Evolutionary conservation across 2,888 invertebrate species (phyloP).

Genomic region (Dynastes maya): DNA sequence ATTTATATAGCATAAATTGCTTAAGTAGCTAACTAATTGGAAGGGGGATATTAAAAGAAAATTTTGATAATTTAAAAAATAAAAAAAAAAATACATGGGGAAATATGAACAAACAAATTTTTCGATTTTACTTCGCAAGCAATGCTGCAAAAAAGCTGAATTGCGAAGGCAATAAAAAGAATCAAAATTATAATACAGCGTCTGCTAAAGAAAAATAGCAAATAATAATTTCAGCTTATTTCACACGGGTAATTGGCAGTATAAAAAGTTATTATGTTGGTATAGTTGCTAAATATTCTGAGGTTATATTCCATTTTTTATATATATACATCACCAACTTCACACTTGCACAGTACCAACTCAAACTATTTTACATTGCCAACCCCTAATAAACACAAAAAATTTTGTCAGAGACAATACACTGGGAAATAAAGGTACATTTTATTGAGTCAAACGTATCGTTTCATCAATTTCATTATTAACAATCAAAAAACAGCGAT

Average conservation of each 20-base stretch:
- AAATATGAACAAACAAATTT: conserved; percentile 51
- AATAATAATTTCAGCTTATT: not conserved
- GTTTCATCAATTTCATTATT: conserved; percentile 14
- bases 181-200: not conserved
- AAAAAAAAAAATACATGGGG: not conserved
- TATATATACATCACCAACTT: too few species aligned
- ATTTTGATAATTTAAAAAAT: conserved; percentile 4
- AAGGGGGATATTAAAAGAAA: conserved; percentile 45
- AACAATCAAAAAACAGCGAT: conserved; percentile 1
- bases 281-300: too few species aligned
- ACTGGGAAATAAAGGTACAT: conserved; percentile 55
- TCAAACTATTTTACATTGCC: not conserved
- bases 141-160: conserved; percentile 9
- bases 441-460: not conserved
- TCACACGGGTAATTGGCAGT: too few species aligned
- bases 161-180: not conserved
- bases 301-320: too few species aligned
- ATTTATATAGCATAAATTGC: conserved; percentile 69
- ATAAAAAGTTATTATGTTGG: too few species aligned
- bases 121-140: conserved; percentile 22
- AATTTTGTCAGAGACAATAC: conserved; percentile 44
- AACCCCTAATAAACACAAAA: not conserved
- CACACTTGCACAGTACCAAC: too few species aligned
- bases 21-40: conserved; percentile 65
- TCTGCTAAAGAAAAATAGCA: not conserved